Conservation (phyloP, 2,888 invertebrate genomes). For the Hydrotaea diabolus region DNA sequence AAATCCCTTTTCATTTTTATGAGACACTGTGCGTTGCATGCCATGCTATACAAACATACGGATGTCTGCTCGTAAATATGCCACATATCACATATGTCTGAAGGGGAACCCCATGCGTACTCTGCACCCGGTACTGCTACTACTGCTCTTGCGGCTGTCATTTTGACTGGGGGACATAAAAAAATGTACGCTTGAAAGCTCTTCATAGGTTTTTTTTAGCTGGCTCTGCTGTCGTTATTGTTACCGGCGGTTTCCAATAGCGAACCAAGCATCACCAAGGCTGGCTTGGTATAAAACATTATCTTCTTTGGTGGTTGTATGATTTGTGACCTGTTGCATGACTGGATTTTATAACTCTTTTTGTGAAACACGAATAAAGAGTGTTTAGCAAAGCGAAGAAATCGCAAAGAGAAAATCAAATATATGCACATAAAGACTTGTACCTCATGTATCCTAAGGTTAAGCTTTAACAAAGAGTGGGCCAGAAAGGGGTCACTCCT, state of each 20-base stretch:
- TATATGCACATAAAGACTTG: neutral
- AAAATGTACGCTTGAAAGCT: neutral
- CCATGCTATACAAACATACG: too few relatives aligned
- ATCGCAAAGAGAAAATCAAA: neutral
- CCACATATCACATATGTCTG: constrained; percentile 10
- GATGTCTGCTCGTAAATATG: too few relatives aligned
- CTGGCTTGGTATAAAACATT: neutral
- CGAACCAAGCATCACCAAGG: neutral
- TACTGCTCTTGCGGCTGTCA: neutral
- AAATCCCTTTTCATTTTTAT: too few relatives aligned
- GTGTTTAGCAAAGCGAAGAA: neutral
- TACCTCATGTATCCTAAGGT: neutral
- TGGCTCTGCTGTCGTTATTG: neutral
- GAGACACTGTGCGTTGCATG: neutral
- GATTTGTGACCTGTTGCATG: constrained; percentile 67
- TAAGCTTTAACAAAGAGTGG: neutral
- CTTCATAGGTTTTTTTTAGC: constrained; percentile 7
- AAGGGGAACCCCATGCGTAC: neutral
- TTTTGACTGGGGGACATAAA: neutral
- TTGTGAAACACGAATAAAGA: neutral
- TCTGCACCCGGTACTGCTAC: neutral
- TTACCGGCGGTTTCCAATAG: neutral
- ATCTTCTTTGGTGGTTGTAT: constrained; percentile 35
- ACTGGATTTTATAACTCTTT: constrained; percentile 44
- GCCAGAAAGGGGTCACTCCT: neutral